A percentile compares a stretch with the other conserved stretches of the same genome.
Conservation (phyloP, 2,888 invertebrate species). For the Nebria salina region DNA sequence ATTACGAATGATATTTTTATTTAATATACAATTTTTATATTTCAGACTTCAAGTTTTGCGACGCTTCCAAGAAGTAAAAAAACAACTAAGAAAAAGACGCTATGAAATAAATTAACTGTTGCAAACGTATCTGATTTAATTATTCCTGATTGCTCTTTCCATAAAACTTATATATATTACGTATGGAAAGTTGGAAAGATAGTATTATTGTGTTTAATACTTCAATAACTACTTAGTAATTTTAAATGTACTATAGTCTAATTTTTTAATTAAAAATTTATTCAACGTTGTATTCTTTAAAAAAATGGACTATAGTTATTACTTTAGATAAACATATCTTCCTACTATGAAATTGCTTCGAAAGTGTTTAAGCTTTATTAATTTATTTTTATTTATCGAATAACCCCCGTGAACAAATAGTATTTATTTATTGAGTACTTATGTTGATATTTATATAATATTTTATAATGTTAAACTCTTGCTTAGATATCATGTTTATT, state of each 20-base stretch:
- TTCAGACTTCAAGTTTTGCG: constrained; percentile 75
- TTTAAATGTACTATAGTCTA: constrained; percentile 14
- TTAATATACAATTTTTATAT: constrained; percentile 59
- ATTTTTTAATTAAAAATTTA: background rate
- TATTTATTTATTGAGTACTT: constrained; percentile 15
- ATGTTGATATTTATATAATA: constrained; percentile 32
- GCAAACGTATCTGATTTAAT: constrained; percentile 12
- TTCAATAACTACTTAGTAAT: constrained; percentile 10
- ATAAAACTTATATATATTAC: constrained; percentile 11
- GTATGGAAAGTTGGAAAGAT: constrained; percentile 4
- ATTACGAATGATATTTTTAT: background rate
- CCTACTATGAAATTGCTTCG: constrained; percentile 30
- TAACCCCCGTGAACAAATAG: background rate
- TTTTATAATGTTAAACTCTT: constrained; percentile 29
- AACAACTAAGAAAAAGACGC: constrained; percentile 75
- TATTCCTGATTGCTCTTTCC: constrained; percentile 29
- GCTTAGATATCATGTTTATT: constrained; percentile 30
- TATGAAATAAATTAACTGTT: constrained; percentile 51
- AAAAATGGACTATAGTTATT: too few relatives aligned
- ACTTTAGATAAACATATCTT: constrained; percentile 36
- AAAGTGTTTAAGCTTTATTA: constrained; percentile 33
- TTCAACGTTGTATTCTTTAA: too few relatives aligned
- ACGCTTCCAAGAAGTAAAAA: constrained; percentile 80
- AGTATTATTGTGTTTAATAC: constrained; percentile 13
- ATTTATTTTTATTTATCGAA: constrained; percentile 27